These are phyloP conservation scores for Pyrrhosoma nymphula DNA, from an alignment of 2,888 invertebrate genomes.

Conservation along the genomic window DNA sequence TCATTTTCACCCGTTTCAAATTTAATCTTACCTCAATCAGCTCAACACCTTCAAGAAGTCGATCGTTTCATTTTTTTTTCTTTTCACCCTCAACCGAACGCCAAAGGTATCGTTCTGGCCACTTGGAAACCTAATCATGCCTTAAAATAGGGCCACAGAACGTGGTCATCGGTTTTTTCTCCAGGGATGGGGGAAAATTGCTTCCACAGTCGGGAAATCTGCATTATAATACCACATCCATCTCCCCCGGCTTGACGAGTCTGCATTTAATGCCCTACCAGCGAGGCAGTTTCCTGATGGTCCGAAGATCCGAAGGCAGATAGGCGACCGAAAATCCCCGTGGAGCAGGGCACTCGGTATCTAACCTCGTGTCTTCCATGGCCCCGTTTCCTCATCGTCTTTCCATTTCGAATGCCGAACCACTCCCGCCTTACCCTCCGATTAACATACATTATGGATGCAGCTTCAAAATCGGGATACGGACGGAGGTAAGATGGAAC, in stretches of 20 bases:
- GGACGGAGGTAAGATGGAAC: not conserved
- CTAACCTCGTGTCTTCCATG: not conserved
- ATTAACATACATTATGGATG: constrained; percentile 60
- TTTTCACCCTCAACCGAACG: not conserved
- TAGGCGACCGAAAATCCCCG: not conserved
- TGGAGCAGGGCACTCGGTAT: not conserved
- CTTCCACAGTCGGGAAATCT: not conserved
- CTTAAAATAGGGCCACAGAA: not conserved
- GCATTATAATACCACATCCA: not conserved
- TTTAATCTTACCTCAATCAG: not conserved
- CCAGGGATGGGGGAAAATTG: too few relatives aligned
- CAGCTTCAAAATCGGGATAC: not conserved
- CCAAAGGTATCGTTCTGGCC: not conserved
- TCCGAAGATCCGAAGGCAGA: not conserved
- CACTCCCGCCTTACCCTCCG: constrained; percentile 4
- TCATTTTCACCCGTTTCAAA: not conserved
- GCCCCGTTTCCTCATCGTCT: constrained; percentile 21
- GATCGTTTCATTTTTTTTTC: not conserved
- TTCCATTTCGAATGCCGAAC: constrained; percentile 36
- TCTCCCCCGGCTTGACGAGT: not conserved
- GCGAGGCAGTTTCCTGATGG: not conserved
- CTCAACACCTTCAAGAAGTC: not conserved
- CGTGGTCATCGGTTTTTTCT: not conserved
- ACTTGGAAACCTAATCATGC: not conserved
- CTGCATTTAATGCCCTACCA: not conserved